Base-by-base conservation (phyloP, 2,797 vertebrate genomes). In the Diglossa cyanea region DNA sequence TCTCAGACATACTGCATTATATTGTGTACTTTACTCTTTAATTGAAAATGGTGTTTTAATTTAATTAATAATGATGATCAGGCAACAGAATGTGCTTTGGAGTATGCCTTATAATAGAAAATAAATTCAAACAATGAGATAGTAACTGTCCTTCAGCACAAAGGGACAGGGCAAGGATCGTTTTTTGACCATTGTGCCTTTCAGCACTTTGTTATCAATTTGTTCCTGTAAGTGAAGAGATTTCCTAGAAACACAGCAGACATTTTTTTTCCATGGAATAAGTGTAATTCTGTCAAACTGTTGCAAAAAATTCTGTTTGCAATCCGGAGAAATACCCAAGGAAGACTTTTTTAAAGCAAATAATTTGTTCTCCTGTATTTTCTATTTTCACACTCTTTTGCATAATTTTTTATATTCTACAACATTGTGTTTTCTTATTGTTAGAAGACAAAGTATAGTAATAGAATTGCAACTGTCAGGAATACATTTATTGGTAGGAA, bases 11-110 rank as follows among this genome's bases (percentile, higher is more conserved):
- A 40, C 39, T 86, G 30, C 33, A 47, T 91, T 93, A 86, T 65
- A 31, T 70, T 83, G 51, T 75, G 31, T 79, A 73, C 17, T 94
- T 93, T 61, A 45, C 80, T 92, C 17, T 83, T 83, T 79, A 91
- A 82, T 93, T 88, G 42, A 86, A 92, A 93, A 62, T 24, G 21
- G 18, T 77, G 60, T 85, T 94, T 96, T 82, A 72, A 47, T 77
- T 67, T 82, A 70, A 81, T 90, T 79, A 80, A 78, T 75, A 61
- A 42, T 78, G 57, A 60, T 62, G 62, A 68, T 77, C 5, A 2
- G 42, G 20, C 37, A 53, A 24, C 44, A 75, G 70, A 78, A 93
- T 62, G 44, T 72, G 35, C 77, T 89, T 76, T 82, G 57, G 47
- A 85, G 10, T 11, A 3, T 9, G 33, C 39, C n/a, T 84, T 57